phyloP scores from a whole-genome alignment of 2,113 vertebrate species.

The Tetrao urogallus region DNA sequence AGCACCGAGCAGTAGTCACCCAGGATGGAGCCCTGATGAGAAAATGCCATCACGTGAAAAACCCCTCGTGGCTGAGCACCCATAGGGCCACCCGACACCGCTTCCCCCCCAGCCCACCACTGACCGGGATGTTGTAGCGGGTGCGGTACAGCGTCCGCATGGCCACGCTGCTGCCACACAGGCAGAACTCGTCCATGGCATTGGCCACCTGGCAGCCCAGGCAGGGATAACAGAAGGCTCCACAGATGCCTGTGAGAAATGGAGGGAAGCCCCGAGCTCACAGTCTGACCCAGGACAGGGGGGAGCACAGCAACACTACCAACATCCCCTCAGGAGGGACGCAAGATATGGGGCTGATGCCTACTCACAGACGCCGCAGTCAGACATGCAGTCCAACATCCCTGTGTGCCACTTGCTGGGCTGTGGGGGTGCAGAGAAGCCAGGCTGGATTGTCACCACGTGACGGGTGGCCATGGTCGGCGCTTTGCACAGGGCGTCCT shows the following conservation, averaged over 20 bases:
- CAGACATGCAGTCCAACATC: neutral
- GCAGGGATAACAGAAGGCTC: slow-evolving; percentile 71
- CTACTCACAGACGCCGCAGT: neutral
- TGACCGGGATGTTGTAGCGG: slow-evolving; percentile 84
- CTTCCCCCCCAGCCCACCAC: neutral
- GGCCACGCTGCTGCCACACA: slow-evolving; percentile 75
- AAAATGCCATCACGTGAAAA: neutral
- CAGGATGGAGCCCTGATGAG: slow-evolving; percentile 72
- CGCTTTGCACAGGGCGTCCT: neutral
- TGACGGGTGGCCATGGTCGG: neutral
- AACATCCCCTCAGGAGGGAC: neutral
- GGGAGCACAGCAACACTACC: neutral
- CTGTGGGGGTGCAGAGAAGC: accelerated
- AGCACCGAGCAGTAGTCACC: accelerated
- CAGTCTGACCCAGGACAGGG: too few relatives aligned
- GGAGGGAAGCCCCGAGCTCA: neutral
- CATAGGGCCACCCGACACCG: neutral
- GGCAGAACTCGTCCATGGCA: slow-evolving; percentile 84
- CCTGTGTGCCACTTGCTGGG: neutral
- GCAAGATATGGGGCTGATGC: neutral
- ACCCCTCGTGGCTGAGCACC: neutral
- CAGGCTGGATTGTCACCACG: neutral
- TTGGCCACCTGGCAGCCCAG: slow-evolving; percentile 78
- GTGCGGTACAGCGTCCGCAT: slow-evolving; percentile 87
- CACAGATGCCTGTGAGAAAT: slow-evolving; percentile 74